These are phyloP conservation scores for Bathynomus jamesi DNA, from an alignment of 1,140 invertebrate genomes.

Conservation along the genomic window DNA sequence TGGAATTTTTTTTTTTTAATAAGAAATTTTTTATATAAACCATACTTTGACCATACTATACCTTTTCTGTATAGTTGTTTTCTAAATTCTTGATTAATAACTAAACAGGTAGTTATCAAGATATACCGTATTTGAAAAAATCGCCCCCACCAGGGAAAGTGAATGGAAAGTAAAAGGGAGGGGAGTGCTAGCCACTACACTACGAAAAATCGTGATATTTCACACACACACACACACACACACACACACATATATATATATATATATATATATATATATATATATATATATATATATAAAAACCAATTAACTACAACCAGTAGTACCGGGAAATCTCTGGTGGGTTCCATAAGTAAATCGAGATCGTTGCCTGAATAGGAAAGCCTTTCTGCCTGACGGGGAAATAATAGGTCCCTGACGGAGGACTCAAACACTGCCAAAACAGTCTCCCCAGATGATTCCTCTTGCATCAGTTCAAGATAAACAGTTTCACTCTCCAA, in stretches of 20 bases:
- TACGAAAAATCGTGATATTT: no score
- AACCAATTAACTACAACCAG: no score
- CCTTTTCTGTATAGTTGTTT: no score
- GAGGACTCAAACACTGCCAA: conserved; percentile 34
- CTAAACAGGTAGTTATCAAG: no score
- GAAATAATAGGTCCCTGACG: conserved; percentile 29
- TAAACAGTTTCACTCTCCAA: conserved; percentile 32
- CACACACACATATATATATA: background rate
- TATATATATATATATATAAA: background rate
- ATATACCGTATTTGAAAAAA: no score
- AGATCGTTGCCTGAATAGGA: conserved; percentile 33
- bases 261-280: background rate
- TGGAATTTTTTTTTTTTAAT: no score
- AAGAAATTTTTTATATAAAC: no score
- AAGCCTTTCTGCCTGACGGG: conserved; percentile 17
- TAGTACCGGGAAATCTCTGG: conserved; percentile 34
- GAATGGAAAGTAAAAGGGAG: no score
- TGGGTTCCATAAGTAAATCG: conserved; percentile 33
- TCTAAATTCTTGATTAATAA: no score
- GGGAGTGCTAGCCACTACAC: no score
- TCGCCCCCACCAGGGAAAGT: no score
- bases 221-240: background rate
- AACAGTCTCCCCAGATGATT: conserved; percentile 28
- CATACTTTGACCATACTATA: no score
- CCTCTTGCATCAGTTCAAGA: conserved; percentile 34